phyloP scores from a whole-genome alignment of 2,888 invertebrate genomes.

The Patella depressa region DNA sequence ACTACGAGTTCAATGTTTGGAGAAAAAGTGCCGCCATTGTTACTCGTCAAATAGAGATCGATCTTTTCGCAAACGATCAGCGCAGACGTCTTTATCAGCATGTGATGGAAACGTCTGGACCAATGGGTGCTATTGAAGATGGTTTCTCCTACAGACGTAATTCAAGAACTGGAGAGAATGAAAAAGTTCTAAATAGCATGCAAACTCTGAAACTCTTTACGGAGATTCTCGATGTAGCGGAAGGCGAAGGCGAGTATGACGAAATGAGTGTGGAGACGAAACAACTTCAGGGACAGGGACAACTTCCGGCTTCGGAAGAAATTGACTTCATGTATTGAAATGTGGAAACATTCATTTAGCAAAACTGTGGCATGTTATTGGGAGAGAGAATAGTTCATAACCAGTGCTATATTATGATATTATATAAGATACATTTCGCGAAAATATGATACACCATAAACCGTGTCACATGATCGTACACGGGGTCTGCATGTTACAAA shows the following conservation, averaged over 20 bases:
- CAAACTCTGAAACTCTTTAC: constrained; percentile 68
- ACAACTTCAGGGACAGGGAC: constrained; percentile 37
- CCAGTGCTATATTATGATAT: no score
- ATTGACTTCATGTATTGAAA: constrained; percentile 53
- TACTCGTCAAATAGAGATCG: constrained; percentile 68
- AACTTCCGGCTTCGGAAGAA: constrained; percentile 37
- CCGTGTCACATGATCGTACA: no score
- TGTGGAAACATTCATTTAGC: not conserved
- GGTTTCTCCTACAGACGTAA: constrained; percentile 11
- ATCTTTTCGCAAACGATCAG: constrained; percentile 66
- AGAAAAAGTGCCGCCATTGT: constrained; percentile 69
- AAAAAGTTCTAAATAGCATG: constrained; percentile 59
- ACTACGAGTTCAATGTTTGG: constrained; percentile 68
- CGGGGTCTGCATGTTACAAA: no score
- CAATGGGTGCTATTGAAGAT: constrained; percentile 23
- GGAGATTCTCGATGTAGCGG: constrained; percentile 65
- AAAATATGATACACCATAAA: no score
- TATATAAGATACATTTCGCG: no score
- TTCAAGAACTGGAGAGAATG: constrained; percentile 33
- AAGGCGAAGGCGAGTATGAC: constrained; percentile 53
- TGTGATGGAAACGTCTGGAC: constrained; percentile 57
- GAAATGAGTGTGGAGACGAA: constrained; percentile 49
- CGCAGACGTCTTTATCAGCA: constrained; percentile 62
- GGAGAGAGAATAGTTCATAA: no score
- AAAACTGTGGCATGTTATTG: no score